These are phyloP conservation scores for Aleiodes alternator DNA, from an alignment of 2,888 invertebrate genomes.

Conservation along the genomic window DNA sequence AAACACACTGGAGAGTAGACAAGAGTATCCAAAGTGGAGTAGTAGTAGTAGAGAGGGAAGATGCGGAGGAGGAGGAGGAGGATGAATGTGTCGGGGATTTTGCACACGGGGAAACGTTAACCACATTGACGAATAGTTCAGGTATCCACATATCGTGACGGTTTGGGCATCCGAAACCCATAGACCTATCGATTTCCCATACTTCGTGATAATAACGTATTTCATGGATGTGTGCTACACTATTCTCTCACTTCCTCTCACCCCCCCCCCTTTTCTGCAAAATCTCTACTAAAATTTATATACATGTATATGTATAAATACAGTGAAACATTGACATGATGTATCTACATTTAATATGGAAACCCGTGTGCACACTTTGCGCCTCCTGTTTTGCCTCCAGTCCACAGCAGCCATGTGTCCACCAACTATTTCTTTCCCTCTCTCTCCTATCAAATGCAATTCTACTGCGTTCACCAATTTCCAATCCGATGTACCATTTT, in stretches of 20 bases:
- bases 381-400: conserved; percentile 28
- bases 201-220: conserved; percentile 56
- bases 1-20: conserved; percentile 25
- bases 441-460: conserved; percentile 20
- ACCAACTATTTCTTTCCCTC: conserved; percentile 10
- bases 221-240: conserved; percentile 47
- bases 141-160: conserved; percentile 49
- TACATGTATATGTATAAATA: conserved; percentile 23
- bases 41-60: neutral
- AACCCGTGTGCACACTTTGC: conserved; percentile 38
- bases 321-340: conserved; percentile 29
- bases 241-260: neutral
- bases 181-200: conserved; percentile 54
- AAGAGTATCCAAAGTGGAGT: conserved; percentile 14
- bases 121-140: conserved; percentile 34
- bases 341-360: conserved; percentile 35
- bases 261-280: conserved; percentile 23
- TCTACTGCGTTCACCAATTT: conserved; percentile 4
- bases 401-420: neutral
- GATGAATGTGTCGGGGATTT: conserved; percentile 32
- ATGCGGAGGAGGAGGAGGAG: conserved; percentile 21
- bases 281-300: conserved; percentile 4
- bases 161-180: conserved; percentile 41
- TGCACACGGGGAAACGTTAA: conserved; percentile 11
- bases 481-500: conserved; percentile 24